A percentile compares a stretch with the other conserved stretches of the same genome.
These are phyloP conservation scores for Augochlorella aurata DNA, from an alignment of 2,888 invertebrate genomes.

Conservation along the genomic window DNA sequence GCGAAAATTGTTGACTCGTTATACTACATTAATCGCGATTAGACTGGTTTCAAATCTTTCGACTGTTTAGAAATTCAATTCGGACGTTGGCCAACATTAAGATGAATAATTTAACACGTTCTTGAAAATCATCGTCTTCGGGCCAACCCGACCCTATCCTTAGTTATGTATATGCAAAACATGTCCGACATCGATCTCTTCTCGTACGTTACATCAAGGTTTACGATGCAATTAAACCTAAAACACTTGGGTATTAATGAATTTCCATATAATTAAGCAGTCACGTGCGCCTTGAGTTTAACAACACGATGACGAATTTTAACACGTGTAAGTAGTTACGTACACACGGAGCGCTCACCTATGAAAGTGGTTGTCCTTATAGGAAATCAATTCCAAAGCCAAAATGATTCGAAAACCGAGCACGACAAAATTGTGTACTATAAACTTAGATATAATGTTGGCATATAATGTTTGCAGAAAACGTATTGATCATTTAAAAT, in stretches of 20 bases:
- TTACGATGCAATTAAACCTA: conserved; percentile 7
- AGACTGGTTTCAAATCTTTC: conserved; percentile 24
- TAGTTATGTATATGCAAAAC: neutral
- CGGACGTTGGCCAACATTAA: conserved; percentile 7
- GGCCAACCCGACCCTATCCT: neutral
- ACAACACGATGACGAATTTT: neutral
- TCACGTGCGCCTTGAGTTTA: neutral
- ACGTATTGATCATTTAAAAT: neutral
- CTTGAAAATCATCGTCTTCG: conserved; percentile 26
- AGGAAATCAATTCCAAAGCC: neutral
- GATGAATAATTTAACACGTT: conserved; percentile 48
- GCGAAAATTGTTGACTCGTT: neutral
- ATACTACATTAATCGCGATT: neutral
- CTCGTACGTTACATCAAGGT: neutral
- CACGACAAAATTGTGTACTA: neutral
- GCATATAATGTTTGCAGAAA: neutral
- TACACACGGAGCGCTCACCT: neutral
- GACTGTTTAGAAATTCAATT: conserved; percentile 27
- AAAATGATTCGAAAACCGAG: neutral
- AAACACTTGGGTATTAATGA: conserved; percentile 1
- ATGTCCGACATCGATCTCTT: conserved; percentile 20
- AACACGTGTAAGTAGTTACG: neutral
- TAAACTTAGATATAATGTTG: neutral
- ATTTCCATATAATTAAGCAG: neutral
- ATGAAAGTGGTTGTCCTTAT: neutral